Conservation (phyloP, 2,888 invertebrate species). For the Proisotoma minuta region DNA sequence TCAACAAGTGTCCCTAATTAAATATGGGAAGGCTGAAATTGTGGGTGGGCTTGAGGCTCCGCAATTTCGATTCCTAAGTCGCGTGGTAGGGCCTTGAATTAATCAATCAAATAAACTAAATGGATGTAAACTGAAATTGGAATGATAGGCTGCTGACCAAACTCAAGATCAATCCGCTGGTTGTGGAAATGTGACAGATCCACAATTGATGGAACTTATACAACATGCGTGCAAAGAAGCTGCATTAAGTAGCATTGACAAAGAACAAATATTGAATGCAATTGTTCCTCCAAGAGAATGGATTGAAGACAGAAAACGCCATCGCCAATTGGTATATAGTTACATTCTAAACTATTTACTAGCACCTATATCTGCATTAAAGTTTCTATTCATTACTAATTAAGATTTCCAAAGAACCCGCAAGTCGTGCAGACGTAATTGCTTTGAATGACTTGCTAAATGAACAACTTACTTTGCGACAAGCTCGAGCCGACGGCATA, state of each 20-base stretch:
- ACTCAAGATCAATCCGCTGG: not conserved
- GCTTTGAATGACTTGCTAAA: conserved; percentile 26
- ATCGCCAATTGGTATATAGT: conserved; percentile 20
- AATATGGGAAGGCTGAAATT: conserved; percentile 15
- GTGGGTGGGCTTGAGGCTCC: not conserved
- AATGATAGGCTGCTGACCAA: conserved; percentile 4
- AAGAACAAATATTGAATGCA: conserved; percentile 22
- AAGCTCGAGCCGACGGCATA: conserved; percentile 28
- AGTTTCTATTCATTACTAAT: not conserved
- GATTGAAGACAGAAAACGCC: conserved; percentile 27
- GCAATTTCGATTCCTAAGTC: not conserved
- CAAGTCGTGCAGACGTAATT: conserved; percentile 21
- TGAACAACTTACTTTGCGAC: conserved; percentile 23
- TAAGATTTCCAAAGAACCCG: conserved; percentile 29
- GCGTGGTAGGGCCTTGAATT: not conserved
- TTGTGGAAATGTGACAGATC: conserved; percentile 5
- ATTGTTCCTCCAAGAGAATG: conserved; percentile 28
- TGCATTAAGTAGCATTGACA: conserved; percentile 25
- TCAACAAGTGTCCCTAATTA: conserved; percentile 8
- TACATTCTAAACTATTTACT: not conserved
- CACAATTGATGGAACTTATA: conserved; percentile 6
- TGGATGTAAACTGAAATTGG: no score
- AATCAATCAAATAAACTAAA: not conserved
- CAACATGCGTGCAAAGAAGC: conserved; percentile 27
- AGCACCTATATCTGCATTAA: not conserved